phyloP scores from a whole-genome alignment of 2,113 vertebrate species.

The Syngnathus floridae region DNA sequence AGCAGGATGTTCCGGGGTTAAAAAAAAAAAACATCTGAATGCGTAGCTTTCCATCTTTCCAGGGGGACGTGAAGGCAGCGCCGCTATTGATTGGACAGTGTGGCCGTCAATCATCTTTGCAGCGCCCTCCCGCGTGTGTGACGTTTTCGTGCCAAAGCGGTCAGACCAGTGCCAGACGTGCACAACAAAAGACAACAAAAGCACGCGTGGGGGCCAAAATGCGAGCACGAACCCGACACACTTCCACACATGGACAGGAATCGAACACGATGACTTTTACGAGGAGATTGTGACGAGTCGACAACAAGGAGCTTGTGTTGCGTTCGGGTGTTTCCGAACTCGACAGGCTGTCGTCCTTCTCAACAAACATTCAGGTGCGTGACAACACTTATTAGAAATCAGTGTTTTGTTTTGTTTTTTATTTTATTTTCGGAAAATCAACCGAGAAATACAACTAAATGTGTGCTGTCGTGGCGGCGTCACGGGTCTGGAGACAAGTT shows the following conservation, averaged over 20 bases:
- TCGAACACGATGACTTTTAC: slow-evolving; percentile 26
- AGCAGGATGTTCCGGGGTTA: background rate
- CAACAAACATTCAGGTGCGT: slow-evolving; percentile 6
- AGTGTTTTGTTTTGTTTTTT: background rate
- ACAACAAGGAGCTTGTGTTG: background rate
- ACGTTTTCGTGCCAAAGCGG: slow-evolving; percentile 65
- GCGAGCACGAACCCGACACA: slow-evolving; percentile 36
- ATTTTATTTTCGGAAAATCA: background rate
- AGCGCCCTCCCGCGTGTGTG: slow-evolving; percentile 58
- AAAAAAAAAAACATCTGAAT: rapidly evolving
- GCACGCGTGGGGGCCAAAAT: slow-evolving; percentile 53
- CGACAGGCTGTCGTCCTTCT: background rate
- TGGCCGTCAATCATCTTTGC: slow-evolving; percentile 34
- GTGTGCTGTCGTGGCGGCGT: background rate
- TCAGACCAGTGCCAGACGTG: slow-evolving; percentile 60
- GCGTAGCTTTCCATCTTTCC: slow-evolving; percentile 27
- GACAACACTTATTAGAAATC: background rate
- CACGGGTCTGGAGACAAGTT: background rate
- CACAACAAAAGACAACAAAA: slow-evolving; percentile 75
- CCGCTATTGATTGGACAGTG: slow-evolving; percentile 38
- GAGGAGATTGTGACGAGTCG: background rate
- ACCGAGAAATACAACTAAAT: background rate
- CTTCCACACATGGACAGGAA: slow-evolving; percentile 47
- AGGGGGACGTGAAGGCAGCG: slow-evolving; percentile 41
- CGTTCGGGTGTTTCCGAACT: background rate